Evolutionary conservation across 2,797 vertebrate species (phyloP).

Genomic region (Megaceryle alcyon): DNA sequence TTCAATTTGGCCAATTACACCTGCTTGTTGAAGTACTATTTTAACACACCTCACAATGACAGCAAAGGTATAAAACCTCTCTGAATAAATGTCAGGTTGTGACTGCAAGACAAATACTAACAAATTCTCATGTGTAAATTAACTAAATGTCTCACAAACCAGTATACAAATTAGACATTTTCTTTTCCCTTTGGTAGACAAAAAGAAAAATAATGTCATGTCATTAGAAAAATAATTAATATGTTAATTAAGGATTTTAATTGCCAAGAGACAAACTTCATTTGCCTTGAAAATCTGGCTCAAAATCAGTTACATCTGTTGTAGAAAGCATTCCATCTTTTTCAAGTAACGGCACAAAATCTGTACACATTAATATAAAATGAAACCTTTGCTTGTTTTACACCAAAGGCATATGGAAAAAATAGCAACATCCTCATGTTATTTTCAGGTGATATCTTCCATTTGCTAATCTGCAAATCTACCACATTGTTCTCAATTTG

Average conservation of each 20-base stretch:
- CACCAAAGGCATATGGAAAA: not conserved
- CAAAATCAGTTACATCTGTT: slow-evolving; percentile 27
- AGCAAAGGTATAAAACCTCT: not conserved
- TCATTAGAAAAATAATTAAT: slow-evolving; percentile 49
- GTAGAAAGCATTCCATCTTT: not conserved
- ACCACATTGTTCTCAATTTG: not conserved
- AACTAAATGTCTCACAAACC: not conserved
- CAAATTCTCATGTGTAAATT: slow-evolving; percentile 28
- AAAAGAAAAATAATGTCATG: not conserved
- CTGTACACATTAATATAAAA: not conserved
- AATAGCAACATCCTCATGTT: not conserved
- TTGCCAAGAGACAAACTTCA: slow-evolving; percentile 15
- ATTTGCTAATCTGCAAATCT: not conserved
- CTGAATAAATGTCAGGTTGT: not conserved
- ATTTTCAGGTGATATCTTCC: not conserved
- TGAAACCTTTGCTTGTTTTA: not conserved
- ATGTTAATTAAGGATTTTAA: slow-evolving; percentile 39
- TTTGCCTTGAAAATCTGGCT: slow-evolving; percentile 13
- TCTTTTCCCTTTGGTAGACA: not conserved
- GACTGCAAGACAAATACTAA: not conserved
- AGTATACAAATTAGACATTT: not conserved
- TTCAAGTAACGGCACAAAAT: not conserved
- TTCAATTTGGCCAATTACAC: not conserved
- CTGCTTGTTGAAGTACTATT: not conserved
- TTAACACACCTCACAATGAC: not conserved